Evolutionary conservation across 2,888 invertebrate species (phyloP).

Genomic region (Chromoteleia sp.): DNA sequence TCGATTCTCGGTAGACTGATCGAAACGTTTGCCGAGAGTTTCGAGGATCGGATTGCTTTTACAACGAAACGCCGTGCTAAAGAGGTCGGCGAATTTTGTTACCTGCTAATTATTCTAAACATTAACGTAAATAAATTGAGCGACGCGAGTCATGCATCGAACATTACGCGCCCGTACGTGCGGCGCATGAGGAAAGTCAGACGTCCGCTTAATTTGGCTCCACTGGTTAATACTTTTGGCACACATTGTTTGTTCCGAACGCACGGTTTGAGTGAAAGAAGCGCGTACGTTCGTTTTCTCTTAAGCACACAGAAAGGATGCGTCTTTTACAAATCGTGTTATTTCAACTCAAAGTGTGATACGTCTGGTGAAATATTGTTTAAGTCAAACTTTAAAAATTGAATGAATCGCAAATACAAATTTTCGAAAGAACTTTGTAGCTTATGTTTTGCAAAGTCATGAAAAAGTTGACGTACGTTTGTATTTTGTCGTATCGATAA

Average conservation of each 20-base stretch:
- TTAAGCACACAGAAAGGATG: conserved; percentile 7
- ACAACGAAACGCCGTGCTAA: neutral
- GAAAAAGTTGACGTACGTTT: neutral
- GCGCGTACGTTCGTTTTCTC: conserved; percentile 25
- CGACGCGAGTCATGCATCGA: conserved; percentile 6
- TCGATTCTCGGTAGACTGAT: neutral
- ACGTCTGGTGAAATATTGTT: conserved; percentile 4
- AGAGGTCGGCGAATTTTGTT: conserved; percentile 26
- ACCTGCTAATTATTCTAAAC: conserved; percentile 41
- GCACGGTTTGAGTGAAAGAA: conserved; percentile 11
- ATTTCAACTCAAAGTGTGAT: neutral
- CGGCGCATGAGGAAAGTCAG: conserved; percentile 18
- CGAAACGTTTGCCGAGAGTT: no score
- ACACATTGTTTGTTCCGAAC: conserved; percentile 20
- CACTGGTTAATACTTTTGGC: conserved; percentile 31
- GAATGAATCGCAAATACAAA: no score
- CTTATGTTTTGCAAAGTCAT: no score
- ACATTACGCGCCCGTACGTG: conserved; percentile 14
- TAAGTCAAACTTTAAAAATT: neutral
- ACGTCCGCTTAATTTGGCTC: conserved; percentile 5
- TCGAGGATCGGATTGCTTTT: conserved; percentile 2
- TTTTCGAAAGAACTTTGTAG: no score
- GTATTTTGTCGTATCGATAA: neutral
- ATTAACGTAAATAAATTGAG: conserved; percentile 28
- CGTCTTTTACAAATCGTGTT: neutral